These are phyloP conservation scores for Galerucella calmariensis DNA, from an alignment of 2,888 invertebrate genomes.

Conservation along the genomic window DNA sequence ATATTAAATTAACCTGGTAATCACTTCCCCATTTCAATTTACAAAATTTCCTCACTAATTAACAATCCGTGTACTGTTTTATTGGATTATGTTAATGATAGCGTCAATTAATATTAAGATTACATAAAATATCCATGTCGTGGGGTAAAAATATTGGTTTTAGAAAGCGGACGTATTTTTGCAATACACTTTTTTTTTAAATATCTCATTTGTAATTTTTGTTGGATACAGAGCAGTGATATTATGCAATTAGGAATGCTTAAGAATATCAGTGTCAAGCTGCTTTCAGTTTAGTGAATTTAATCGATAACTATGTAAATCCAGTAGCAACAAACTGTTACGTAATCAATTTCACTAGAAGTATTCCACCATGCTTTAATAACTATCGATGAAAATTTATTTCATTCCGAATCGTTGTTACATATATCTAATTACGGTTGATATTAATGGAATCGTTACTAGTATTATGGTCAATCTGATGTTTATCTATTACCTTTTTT, in stretches of 20 bases:
- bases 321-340: constrained; percentile 1
- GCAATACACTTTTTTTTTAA: not conserved
- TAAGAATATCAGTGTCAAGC: not conserved
- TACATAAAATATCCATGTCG: not conserved
- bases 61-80: too few relatives aligned
- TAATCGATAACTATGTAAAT: constrained; percentile 9
- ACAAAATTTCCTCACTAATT: too few relatives aligned
- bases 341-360: constrained; percentile 1
- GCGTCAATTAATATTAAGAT: not conserved
- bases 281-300: not conserved
- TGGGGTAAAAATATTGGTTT: not conserved
- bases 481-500: too few relatives aligned
- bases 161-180: not conserved
- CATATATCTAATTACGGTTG: not conserved
- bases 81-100: too few relatives aligned
- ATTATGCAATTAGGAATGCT: constrained; percentile 3
- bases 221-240: not conserved
- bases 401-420: not conserved
- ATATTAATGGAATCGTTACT: not conserved
- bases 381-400: not conserved
- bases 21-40: too few relatives aligned
- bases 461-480: too few relatives aligned
- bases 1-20: too few relatives aligned
- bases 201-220: not conserved
- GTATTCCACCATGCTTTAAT: not conserved